phyloP scores from a whole-genome alignment of 2,113 vertebrate species.

The Epinephelus lanceolatus region DNA sequence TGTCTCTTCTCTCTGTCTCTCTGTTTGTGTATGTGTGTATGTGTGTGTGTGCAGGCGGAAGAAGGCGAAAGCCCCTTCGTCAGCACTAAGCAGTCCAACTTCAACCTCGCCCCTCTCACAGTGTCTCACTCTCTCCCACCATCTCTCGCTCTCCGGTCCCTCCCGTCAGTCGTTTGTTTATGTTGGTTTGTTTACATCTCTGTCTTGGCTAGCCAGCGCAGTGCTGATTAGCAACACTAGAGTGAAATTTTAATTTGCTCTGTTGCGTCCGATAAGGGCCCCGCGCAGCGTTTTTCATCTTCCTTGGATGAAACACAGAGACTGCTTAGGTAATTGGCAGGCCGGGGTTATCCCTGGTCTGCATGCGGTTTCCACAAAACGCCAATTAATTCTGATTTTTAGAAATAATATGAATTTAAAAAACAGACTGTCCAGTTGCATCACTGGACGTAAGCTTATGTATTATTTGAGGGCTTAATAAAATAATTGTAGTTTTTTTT shows the following conservation, averaged over 20 bases:
- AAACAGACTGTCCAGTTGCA: conserved; percentile 56
- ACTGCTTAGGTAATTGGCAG: conserved; percentile 83
- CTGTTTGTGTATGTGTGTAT: conserved; percentile 3
- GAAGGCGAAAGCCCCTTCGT: conserved; percentile 50
- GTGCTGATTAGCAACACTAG: conserved; percentile 82
- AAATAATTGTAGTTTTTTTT: conserved; percentile 60
- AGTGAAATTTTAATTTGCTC: conserved; percentile 86
- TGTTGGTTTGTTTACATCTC: conserved; percentile 82
- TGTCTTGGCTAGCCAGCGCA: conserved; percentile 62
- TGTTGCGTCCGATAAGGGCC: conserved; percentile 82
- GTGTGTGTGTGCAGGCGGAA: conserved; percentile 20
- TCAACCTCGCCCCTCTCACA: conserved; percentile 10
- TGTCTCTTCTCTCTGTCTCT: conserved; percentile 14
- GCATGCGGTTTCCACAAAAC: conserved; percentile 74
- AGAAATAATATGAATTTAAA: conserved; percentile 39
- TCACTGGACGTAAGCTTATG: conserved; percentile 39
- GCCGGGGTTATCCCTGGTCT: conserved; percentile 78
- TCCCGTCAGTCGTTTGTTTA: conserved; percentile 66
- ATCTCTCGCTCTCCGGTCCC: background rate
- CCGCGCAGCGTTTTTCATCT: conserved; percentile 77
- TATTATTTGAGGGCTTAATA: conserved; percentile 72
- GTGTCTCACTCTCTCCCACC: conserved; percentile 6
- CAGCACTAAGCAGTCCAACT: conserved; percentile 60
- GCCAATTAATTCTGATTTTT: conserved; percentile 77
- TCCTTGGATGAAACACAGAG: conserved; percentile 78